phyloP scores from a whole-genome alignment of 2,888 invertebrate species.

The Chaetoderma sp. region DNA sequence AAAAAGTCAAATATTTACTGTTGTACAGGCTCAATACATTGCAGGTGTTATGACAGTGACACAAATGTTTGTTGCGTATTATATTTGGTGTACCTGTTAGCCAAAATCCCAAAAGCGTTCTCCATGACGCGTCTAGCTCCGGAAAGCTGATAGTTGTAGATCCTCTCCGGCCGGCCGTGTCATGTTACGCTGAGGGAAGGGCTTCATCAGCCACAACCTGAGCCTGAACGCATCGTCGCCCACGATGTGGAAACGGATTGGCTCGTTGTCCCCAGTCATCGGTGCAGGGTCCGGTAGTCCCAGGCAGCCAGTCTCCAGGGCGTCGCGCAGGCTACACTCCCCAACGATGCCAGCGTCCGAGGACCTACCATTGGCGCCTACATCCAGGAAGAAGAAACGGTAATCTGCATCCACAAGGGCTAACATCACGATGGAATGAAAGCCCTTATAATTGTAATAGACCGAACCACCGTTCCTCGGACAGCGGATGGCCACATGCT shows the following conservation, averaged over 20 bases:
- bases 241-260: conserved; percentile 3
- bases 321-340: background rate
- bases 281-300: conserved; percentile 11
- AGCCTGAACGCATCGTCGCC: conserved; percentile 15
- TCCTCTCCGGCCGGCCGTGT: no score
- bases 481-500: conserved; percentile 6
- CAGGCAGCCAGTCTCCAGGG: background rate
- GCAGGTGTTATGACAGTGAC: no score
- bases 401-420: conserved; percentile 1
- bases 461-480: background rate
- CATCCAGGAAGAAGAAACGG: background rate
- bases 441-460: conserved; percentile 15
- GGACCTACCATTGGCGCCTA: background rate
- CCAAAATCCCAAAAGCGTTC: conserved; percentile 4
- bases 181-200: no score
- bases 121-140: background rate
- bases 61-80: no score
- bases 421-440: conserved; percentile 11
- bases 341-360: conserved; percentile 3
- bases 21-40: no score
- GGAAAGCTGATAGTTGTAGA: conserved; percentile 12
- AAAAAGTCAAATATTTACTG: no score
- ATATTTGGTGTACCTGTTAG: background rate
- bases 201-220: conserved; percentile 22
- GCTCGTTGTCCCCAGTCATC: conserved; percentile 9